Evolutionary conservation across 2,888 invertebrate species (phyloP).

Genomic region (Cheilosia urbana): DNA sequence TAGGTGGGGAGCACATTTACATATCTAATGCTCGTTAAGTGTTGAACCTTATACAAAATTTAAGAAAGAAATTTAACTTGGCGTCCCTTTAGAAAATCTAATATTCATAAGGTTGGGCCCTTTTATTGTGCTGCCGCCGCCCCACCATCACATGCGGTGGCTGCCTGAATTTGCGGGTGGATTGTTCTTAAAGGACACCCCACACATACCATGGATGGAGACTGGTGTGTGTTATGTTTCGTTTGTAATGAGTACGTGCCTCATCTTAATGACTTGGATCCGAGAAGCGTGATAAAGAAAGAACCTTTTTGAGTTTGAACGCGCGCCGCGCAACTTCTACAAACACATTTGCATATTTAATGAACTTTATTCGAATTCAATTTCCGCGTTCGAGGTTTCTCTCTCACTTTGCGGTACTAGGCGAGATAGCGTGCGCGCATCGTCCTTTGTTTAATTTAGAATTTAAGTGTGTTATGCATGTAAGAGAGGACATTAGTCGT

Average conservation of each 20-base stretch:
- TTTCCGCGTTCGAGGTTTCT: constrained; percentile 60
- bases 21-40: constrained; percentile 48
- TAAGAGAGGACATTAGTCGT: constrained; percentile 39
- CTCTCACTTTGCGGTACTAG: constrained; percentile 1
- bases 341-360: constrained; percentile 72
- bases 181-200: constrained; percentile 29
- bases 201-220: neutral
- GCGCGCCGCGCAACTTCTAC: constrained; percentile 9
- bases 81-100: constrained; percentile 45
- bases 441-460: constrained; percentile 66
- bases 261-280: constrained; percentile 69
- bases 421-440: constrained; percentile 34
- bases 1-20: constrained; percentile 19
- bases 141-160: neutral
- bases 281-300: constrained; percentile 53
- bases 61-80: constrained; percentile 27
- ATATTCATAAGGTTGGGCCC: constrained; percentile 41
- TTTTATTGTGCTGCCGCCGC: neutral
- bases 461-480: constrained; percentile 32
- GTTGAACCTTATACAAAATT: constrained; percentile 18
- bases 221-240: constrained; percentile 30
- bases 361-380: constrained; percentile 74
- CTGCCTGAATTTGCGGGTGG: constrained; percentile 10
- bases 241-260: constrained; percentile 66
- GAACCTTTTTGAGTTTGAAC: constrained; percentile 25